Evolutionary conservation across 2,888 invertebrate species (phyloP), one percentile per base, ranked within the genome.

Genomic region (Yponomeuta malinellus): DNA sequence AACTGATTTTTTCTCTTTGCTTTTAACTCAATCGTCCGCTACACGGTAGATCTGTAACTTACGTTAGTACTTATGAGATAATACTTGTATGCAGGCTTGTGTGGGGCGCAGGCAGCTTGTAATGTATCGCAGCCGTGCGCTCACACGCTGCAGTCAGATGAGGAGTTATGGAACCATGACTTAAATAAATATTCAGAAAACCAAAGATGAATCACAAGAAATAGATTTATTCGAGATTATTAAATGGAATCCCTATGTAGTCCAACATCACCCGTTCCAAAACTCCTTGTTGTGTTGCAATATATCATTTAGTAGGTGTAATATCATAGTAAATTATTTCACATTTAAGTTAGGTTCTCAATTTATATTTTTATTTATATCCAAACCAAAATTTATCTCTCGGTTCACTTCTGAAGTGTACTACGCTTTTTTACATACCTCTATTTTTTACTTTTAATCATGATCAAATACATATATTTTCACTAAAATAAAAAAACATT

Each of bases 301-400:
- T 92, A 81, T 90, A 86, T 89, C 85, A 81, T 72, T 33, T 86
- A 68, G 66, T 90, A 90, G 89, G 83, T 89, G 88, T 91, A 90
- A 90, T 87, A 83, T 84, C 86, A 78, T 91, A 92, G 90, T 91
- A 90, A 92, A 90, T 92, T 91, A 91, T 92, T 91, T 90, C 89
- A 87, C 88, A 85, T 84, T 85, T 90, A 87, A 89, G 87, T 89
- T 89, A 92, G 86, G 83, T 83, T 84, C 83, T 85, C 86, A 84
- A 86, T 88, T 87, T 71, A 87, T 86, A 88, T 86, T 90, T 90
- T 91, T 88, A 89, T 89, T 90, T 86, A 83, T 83, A 83, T 84
- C 84, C 85, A 83, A 82, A 87, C 79, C 86, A 87, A 89, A 89
- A 88, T 88, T 59, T 89, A 83, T 84, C 81, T 85, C 79, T 85